phyloP scores from a whole-genome alignment of 2,113 vertebrate genomes.

The Argyrosomus japonicus region DNA sequence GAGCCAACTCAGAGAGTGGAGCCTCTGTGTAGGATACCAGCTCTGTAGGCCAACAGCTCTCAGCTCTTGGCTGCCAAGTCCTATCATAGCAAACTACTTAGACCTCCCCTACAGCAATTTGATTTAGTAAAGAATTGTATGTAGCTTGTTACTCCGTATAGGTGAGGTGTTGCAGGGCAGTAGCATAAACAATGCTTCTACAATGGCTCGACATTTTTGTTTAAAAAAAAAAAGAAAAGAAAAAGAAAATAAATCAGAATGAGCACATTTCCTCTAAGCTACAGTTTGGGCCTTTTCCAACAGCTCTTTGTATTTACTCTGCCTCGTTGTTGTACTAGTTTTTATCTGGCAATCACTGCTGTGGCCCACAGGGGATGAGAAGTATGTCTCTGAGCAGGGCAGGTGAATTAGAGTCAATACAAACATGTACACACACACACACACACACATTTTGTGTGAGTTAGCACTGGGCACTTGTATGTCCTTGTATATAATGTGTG shows the following conservation, averaged over 20 bases:
- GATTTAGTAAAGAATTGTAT: conserved; percentile 48
- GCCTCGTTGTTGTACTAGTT: conserved; percentile 25
- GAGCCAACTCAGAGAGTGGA: conserved; percentile 70
- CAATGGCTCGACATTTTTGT: conserved; percentile 22
- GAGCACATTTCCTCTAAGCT: conserved; percentile 11
- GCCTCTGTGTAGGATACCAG: conserved; percentile 64
- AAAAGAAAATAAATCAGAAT: conserved; percentile 32
- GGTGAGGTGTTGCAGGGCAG: conserved; percentile 30
- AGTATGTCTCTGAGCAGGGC: conserved; percentile 30
- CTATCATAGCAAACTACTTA: conserved; percentile 54
- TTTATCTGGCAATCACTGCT: conserved; percentile 43
- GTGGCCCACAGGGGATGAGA: conserved; percentile 29
- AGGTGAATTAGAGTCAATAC: conserved; percentile 53
- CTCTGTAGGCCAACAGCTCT: conserved; percentile 57
- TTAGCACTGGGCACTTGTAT: neutral
- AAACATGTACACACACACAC: conserved; percentile 5
- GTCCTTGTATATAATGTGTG: conserved; percentile 29
- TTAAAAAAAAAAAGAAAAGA: conserved; percentile 13
- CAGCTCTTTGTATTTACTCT: conserved; percentile 38
- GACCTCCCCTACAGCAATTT: conserved; percentile 64
- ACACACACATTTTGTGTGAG: conserved; percentile 24
- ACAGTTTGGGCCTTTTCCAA: conserved; percentile 44
- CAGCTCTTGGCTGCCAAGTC: conserved; percentile 57
- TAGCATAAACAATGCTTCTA: conserved; percentile 8
- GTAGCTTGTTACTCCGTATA: conserved; percentile 28